Base-by-base conservation (phyloP, 2,888 invertebrate species). In the Gandaritis pyraliata region DNA sequence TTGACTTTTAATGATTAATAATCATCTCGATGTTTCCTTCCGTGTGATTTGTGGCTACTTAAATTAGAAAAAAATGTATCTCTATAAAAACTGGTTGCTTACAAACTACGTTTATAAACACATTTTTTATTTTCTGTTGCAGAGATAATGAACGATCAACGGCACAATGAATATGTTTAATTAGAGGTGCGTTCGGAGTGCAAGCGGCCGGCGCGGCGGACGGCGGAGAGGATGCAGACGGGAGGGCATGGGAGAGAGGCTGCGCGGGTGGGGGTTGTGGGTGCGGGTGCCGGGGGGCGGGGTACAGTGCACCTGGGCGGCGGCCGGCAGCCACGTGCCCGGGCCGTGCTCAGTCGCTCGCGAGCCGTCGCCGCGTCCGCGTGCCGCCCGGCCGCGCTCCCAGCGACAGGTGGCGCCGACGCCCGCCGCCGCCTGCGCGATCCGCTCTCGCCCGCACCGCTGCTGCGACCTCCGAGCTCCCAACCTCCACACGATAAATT, bases 251-350 rank as follows among this genome's bases (percentile, higher is more conserved):
- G 60, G 29, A 23, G 61, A 69, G 67, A 68, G 63, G 70, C 69
- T 64, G 72, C 36, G 68, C 38, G 58, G 71, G 56, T 39, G 64
- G 41, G 58, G 53, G 69, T n/a, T 36, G 61, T 51, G 59, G 66
- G 55, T 59, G 48, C 30, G 46, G 64, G 61, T 67, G 65, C 55
- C 68, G 72, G 68, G 75, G 70, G 77, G 77, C 78, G 76, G 78
- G 78, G 82, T 77, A 85, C 82, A 78, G 83, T 88, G 88, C 88
- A 88, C 87, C 87, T 87, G 88, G 88, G 88, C 87, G 87, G 87
- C 85, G 86, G 84, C 79, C 84, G 85, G 81, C 72, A 68, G 75
- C 76, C 88, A 86, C 88, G 89, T 87, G 89, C 88, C 87, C 85
- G 86, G 86, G 84, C 65, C 60, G 64, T 69, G 74, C 80, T 82